A percentile compares a stretch with the other conserved stretches of the same genome.
phyloP scores from a whole-genome alignment of 2,797 vertebrate genomes.

The Sebastes melanostomus region DNA sequence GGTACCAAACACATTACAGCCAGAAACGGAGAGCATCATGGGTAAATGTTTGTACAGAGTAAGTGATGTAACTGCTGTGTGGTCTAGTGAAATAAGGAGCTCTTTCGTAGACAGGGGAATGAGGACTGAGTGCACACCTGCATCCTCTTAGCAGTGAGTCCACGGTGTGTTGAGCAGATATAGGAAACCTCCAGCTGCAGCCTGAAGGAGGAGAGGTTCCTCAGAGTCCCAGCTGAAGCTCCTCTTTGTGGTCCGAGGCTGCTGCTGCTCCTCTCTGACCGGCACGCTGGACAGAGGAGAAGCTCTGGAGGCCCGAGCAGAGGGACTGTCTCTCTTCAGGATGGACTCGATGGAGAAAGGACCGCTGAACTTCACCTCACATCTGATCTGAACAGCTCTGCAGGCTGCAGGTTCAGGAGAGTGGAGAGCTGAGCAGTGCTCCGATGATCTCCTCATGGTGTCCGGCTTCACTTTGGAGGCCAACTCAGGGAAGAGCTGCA shows the following conservation, averaged over 20 bases:
- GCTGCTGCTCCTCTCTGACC: constrained; percentile 11
- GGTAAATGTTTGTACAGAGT: constrained; percentile 10
- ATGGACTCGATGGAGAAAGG: constrained; percentile 81
- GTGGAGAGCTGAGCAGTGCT: neutral
- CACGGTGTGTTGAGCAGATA: constrained; percentile 17
- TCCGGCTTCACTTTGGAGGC: constrained; percentile 26
- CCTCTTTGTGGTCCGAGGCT: constrained; percentile 3
- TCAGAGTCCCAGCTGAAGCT: constrained; percentile 35
- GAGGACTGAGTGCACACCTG: neutral
- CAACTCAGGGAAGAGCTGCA: constrained; percentile 71
- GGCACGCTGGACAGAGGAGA: constrained; percentile 13
- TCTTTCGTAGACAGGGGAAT: neutral
- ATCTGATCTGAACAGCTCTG: constrained; percentile 9
- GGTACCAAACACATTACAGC: neutral
- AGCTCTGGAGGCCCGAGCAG: neutral
- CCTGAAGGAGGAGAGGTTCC: neutral
- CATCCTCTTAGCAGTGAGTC: neutral
- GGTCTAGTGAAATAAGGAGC: constrained; percentile 23
- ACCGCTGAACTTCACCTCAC: constrained; percentile 69
- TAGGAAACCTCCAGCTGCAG: neutral
- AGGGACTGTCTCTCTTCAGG: constrained; percentile 60
- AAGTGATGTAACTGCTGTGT: constrained; percentile 23
- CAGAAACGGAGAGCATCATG: constrained; percentile 16
- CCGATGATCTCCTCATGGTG: neutral
- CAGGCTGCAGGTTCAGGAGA: constrained; percentile 12